A percentile compares a stretch with the other conserved stretches of the same genome.
Conservation (phyloP, 1,140 invertebrate genomes). For the Papilio aristodemus region DNA sequence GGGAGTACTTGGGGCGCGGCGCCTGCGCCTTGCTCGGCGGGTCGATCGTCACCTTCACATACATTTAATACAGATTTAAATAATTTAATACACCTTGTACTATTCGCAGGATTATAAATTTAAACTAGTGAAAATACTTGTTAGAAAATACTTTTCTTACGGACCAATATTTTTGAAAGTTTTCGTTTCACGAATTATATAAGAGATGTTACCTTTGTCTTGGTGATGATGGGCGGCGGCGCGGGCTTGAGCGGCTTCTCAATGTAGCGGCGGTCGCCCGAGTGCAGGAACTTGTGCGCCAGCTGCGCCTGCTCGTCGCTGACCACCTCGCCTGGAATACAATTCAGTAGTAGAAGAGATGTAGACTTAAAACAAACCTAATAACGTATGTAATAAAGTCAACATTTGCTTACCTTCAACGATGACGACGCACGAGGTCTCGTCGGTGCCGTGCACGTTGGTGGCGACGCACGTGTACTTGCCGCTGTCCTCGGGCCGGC, state of each 20-base stretch:
- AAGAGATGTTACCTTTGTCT: conserved; percentile 81
- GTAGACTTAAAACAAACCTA: neutral
- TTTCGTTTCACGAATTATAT: neutral
- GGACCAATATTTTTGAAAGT: neutral
- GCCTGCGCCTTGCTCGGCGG: conserved; percentile 57
- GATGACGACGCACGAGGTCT: conserved; percentile 97
- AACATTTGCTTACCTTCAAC: conserved; percentile 91
- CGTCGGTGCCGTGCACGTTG: conserved; percentile 95
- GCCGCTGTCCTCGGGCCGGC: conserved; percentile 96
- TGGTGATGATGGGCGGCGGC: conserved; percentile 85
- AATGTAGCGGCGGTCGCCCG: conserved; percentile 91
- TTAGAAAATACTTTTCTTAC: too few relatives aligned
- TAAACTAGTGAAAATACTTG: too few relatives aligned
- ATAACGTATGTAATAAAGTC: neutral
- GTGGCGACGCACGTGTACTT: conserved; percentile 96
- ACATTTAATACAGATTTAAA: conserved; percentile 10
- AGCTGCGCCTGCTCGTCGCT: conserved; percentile 89
- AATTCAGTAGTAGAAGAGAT: too few relatives aligned
- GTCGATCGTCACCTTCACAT: conserved; percentile 73
- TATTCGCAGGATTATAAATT: too few relatives aligned
- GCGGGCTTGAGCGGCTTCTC: conserved; percentile 88
- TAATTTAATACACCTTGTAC: too few relatives aligned
- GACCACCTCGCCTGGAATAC: conserved; percentile 83
- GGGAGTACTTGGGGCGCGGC: conserved; percentile 69
- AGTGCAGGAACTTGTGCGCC: conserved; percentile 92